Percentiles rank a stretch among this genome's conserved stretches.
These are phyloP conservation scores for Elysia crispata DNA, from an alignment of 2,888 invertebrate species.

Conservation along the genomic window DNA sequence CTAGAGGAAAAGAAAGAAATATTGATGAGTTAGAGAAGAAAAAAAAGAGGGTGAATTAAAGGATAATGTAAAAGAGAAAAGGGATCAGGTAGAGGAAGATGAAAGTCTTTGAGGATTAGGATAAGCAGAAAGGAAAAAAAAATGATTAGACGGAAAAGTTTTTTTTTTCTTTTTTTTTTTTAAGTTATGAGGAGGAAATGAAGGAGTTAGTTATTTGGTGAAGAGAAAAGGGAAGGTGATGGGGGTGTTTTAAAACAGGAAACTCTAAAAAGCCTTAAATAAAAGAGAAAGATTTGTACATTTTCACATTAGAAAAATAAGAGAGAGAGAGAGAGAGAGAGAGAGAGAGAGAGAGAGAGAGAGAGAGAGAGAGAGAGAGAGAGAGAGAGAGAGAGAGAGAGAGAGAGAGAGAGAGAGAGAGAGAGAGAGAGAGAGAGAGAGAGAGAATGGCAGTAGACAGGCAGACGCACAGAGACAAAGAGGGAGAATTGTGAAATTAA, in stretches of 20 bases:
- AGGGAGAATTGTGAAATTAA: too few relatives aligned
- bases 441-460: too few relatives aligned
- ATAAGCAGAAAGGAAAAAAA: constrained; percentile 4
- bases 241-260: too few relatives aligned
- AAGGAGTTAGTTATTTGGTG: too few relatives aligned
- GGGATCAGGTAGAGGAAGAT: too few relatives aligned
- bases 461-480: too few relatives aligned
- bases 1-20: neutral
- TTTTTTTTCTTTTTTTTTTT: too few relatives aligned
- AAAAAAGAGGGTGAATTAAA: neutral
- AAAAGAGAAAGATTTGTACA: neutral
- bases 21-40: neutral
- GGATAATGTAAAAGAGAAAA: too few relatives aligned
- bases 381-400: constrained; percentile 36
- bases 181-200: neutral
- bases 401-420: neutral
- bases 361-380: constrained; percentile 35
- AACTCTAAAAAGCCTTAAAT: neutral
- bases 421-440: too few relatives aligned
- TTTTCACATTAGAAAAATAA: too few relatives aligned
- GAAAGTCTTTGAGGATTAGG: too few relatives aligned
- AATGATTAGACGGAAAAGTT: neutral
- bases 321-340: neutral
- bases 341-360: neutral
- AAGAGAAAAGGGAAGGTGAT: too few relatives aligned